These are phyloP conservation scores for Dyspetes luteomarginatus DNA, from an alignment of 2,888 invertebrate species.

Conservation along the genomic window DNA sequence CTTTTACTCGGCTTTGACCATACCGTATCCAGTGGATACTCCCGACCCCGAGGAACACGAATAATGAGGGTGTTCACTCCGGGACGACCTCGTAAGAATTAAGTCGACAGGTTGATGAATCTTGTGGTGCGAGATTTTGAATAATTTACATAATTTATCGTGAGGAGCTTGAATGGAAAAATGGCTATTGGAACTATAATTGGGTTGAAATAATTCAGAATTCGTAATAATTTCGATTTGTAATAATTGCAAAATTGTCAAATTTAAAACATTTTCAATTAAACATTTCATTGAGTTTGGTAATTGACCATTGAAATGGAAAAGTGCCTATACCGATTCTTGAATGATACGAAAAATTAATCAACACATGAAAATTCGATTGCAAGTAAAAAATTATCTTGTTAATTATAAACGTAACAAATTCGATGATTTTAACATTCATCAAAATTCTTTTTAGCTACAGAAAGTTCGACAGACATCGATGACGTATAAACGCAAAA, in stretches of 20 bases:
- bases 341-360: no score
- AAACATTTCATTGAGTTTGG: no score
- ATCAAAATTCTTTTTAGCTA: background rate
- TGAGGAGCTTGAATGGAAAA: background rate
- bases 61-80: slow-evolving; percentile 70
- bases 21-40: slow-evolving; percentile 25
- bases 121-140: slow-evolving; percentile 34
- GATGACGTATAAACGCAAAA: slow-evolving; percentile 11
- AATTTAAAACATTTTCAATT: no score
- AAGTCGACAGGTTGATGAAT: slow-evolving; percentile 32
- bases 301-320: no score
- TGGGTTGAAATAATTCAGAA: background rate
- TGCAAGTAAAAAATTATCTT: no score
- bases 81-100: slow-evolving; percentile 67
- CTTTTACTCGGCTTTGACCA: slow-evolving; percentile 30
- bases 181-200: background rate
- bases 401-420: background rate
- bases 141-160: slow-evolving; percentile 59
- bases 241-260: no score
- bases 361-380: no score
- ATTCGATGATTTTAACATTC: background rate
- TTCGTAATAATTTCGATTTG: background rate
- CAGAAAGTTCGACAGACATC: slow-evolving; percentile 32
- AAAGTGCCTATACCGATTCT: no score
- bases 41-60: slow-evolving; percentile 61